Percentiles rank a stretch among this genome's conserved stretches.
Evolutionary conservation across 2,113 vertebrate species (phyloP).

Genomic region (Leucosticte australis): DNA sequence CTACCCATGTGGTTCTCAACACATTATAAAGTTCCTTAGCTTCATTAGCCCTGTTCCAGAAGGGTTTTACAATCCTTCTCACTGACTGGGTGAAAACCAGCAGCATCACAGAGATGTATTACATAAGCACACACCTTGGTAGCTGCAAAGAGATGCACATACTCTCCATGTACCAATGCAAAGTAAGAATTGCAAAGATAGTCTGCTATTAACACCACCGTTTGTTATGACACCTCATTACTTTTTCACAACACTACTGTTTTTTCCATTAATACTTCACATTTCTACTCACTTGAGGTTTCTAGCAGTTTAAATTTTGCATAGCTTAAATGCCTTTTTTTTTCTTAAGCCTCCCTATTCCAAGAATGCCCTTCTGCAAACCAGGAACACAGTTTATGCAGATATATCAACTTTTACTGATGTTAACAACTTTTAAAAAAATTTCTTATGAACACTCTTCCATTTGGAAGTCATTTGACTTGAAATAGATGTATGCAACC

Average conservation of each 20-base stretch:
- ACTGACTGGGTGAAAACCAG: neutral
- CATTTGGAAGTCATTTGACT: neutral
- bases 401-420: neutral
- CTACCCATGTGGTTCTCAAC: neutral
- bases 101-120: neutral
- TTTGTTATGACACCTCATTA: slow-evolving; percentile 18
- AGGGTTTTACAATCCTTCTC: neutral
- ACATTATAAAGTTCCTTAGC: neutral
- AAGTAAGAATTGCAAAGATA: neutral
- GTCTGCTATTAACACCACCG: neutral
- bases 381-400: neutral
- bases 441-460: neutral
- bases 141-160: neutral
- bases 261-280: slow-evolving; percentile 40
- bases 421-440: neutral
- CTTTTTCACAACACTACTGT: slow-evolving; percentile 16
- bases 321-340: neutral
- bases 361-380: neutral
- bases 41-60: neutral
- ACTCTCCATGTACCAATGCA: neutral
- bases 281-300: slow-evolving; percentile 14
- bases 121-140: neutral
- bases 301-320: slow-evolving; percentile 31
- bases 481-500: neutral
- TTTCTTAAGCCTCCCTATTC: neutral